A percentile compares a stretch with the other conserved stretches of the same genome.
Evolutionary conservation across 2,888 invertebrate species (phyloP).

Genomic region (Conomelus anceps): DNA sequence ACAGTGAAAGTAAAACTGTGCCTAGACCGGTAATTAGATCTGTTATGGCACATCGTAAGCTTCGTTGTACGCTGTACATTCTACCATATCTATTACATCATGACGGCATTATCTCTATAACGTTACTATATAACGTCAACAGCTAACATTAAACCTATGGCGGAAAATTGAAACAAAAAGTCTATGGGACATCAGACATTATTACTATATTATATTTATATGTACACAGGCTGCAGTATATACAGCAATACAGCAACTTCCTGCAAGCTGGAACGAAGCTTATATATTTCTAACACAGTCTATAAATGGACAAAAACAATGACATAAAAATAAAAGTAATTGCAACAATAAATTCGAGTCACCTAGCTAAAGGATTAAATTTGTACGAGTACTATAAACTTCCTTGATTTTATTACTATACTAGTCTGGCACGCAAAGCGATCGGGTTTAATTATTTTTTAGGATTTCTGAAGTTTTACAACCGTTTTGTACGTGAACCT

Average conservation of each 20-base stretch:
- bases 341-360: neutral
- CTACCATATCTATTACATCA: neutral
- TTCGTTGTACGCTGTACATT: too few relatives aligned
- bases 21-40: neutral
- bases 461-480: neutral
- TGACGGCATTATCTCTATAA: neutral
- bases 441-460: neutral
- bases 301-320: neutral
- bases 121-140: too few relatives aligned
- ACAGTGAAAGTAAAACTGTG: neutral
- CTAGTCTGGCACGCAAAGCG: neutral
- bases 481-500: neutral
- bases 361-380: neutral
- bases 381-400: neutral
- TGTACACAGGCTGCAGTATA: neutral
- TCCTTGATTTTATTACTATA: neutral
- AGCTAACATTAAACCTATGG: neutral
- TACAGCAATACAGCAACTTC: too few relatives aligned
- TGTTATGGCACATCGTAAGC: neutral
- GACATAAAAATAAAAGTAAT: neutral
- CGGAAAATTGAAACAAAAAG: neutral
- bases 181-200: neutral
- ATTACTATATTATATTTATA: neutral
- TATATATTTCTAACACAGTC: neutral
- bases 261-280: neutral